These are phyloP conservation scores for Atta cephalotes DNA, from an alignment of 1,140 invertebrate species.

Conservation along the genomic window DNA sequence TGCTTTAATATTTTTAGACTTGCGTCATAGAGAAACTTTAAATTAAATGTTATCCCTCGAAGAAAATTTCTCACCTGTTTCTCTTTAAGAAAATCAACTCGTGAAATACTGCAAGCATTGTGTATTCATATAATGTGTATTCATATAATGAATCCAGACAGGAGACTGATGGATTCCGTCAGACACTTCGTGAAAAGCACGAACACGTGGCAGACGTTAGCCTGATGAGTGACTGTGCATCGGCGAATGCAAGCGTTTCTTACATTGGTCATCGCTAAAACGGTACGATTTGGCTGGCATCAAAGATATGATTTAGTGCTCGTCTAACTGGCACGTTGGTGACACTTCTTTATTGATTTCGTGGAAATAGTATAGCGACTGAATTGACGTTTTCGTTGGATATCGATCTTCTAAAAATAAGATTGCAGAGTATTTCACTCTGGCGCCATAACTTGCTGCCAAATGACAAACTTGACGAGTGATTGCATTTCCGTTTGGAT, in stretches of 20 bases:
- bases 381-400: slow-evolving; percentile 43
- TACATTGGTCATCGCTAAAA: slow-evolving; percentile 39
- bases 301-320: slow-evolving; percentile 45
- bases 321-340: slow-evolving; percentile 17
- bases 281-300: not conserved
- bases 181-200: slow-evolving; percentile 36
- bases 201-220: slow-evolving; percentile 34
- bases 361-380: slow-evolving; percentile 26
- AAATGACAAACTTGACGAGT: slow-evolving; percentile 19
- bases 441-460: slow-evolving; percentile 20
- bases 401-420: slow-evolving; percentile 67
- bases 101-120: slow-evolving; percentile 3
- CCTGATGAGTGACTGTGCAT: slow-evolving; percentile 13
- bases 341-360: slow-evolving; percentile 53
- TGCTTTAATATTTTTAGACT: not conserved
- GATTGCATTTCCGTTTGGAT: not conserved
- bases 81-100: slow-evolving; percentile 2
- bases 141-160: slow-evolving; percentile 22
- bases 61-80: slow-evolving; percentile 4
- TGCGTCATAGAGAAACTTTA: not conserved
- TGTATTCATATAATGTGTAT: not conserved
- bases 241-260: slow-evolving; percentile 11
- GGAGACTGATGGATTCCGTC: slow-evolving; percentile 39
- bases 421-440: not conserved
- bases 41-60: not conserved